Evolutionary conservation across 2,888 invertebrate species (phyloP).

Genomic region (Thecophora atra): DNA sequence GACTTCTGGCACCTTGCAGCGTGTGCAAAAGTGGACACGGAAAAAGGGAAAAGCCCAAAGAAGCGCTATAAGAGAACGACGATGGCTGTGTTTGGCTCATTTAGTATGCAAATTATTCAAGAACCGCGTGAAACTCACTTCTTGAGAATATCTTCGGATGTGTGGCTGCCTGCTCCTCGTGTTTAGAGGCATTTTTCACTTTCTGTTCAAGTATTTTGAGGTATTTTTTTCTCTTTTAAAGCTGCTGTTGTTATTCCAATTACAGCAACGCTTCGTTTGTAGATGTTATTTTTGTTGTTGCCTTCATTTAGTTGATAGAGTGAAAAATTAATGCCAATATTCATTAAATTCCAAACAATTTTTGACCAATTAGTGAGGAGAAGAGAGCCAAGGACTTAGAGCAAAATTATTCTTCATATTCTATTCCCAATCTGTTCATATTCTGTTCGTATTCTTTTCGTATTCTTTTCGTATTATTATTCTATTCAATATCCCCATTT

Average conservation of each 20-base stretch:
- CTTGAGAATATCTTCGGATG: not conserved
- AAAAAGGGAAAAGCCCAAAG: not conserved
- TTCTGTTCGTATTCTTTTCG: too few relatives aligned
- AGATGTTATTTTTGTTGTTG: too few relatives aligned
- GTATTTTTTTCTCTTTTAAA: not conserved
- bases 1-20: not conserved
- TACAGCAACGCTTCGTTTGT: not conserved
- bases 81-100: slow-evolving; percentile 24
- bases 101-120: slow-evolving; percentile 30
- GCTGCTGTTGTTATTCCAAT: not conserved
- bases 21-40: not conserved
- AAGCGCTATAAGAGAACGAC: not conserved
- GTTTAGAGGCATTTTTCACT: slow-evolving; percentile 1
- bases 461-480: too few relatives aligned
- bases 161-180: not conserved
- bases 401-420: too few relatives aligned
- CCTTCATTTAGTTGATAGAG: too few relatives aligned
- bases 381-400: not conserved
- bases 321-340: not conserved
- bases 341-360: not conserved
- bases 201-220: not conserved
- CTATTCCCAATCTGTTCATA: too few relatives aligned
- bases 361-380: not conserved
- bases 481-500: too few relatives aligned
- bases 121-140: slow-evolving; percentile 17